Conservation (phyloP, 2,113 vertebrate genomes). For the Platichthys flesus region DNA sequence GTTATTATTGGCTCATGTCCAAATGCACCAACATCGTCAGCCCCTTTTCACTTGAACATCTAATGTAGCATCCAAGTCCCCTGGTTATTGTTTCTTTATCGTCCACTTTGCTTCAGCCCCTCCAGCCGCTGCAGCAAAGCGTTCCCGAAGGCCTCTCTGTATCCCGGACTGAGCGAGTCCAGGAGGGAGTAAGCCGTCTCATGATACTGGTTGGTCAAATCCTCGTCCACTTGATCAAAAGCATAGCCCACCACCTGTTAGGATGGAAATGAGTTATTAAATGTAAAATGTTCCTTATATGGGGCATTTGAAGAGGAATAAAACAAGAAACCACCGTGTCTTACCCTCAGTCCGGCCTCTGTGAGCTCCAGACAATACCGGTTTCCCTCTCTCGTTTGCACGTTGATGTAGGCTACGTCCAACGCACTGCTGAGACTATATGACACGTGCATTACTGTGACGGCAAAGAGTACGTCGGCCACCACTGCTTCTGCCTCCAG, state of each 20-base stretch:
- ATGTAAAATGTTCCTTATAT: not conserved
- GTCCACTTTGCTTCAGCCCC: slow-evolving; percentile 88
- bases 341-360: slow-evolving; percentile 94
- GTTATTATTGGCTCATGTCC: slow-evolving; percentile 39
- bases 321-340: not conserved
- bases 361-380: slow-evolving; percentile 95
- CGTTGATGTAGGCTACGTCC: slow-evolving; percentile 94
- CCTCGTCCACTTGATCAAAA: slow-evolving; percentile 91
- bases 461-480: slow-evolving; percentile 95
- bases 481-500: slow-evolving; percentile 95
- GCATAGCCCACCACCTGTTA: slow-evolving; percentile 91
- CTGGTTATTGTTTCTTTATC: slow-evolving; percentile 79
- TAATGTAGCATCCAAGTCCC: slow-evolving; percentile 23
- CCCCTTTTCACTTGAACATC: slow-evolving; percentile 8
- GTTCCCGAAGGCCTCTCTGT: slow-evolving; percentile 96
- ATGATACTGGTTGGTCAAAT: slow-evolving; percentile 88
- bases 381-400: slow-evolving; percentile 92
- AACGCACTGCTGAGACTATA: slow-evolving; percentile 87
- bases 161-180: slow-evolving; percentile 95
- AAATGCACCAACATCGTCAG: slow-evolving; percentile 32
- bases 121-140: slow-evolving; percentile 94
- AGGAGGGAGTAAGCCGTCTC: slow-evolving; percentile 97
- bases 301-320: not conserved
- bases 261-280: slow-evolving; percentile 13
- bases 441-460: slow-evolving; percentile 93